A percentile compares a stretch with the other conserved stretches of the same genome.
Conservation (phyloP, 2,888 invertebrate genomes). For the Vanessa cardui region DNA sequence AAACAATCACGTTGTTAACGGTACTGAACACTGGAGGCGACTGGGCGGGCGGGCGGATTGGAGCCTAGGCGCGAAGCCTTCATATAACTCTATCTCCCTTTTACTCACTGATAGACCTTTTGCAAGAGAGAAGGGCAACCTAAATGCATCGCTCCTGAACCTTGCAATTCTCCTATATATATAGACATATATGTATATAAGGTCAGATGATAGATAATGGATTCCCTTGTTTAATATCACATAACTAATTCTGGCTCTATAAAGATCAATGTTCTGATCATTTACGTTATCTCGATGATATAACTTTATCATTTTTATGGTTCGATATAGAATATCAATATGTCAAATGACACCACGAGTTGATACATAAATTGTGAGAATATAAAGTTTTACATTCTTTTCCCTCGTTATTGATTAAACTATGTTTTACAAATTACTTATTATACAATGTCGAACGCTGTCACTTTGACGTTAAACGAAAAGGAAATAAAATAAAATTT, state of each 20-base stretch:
- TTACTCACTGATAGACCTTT: constrained; percentile 46
- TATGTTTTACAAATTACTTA: not conserved
- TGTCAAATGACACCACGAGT: not conserved
- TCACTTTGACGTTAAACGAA: constrained; percentile 55
- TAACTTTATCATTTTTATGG: constrained; percentile 16
- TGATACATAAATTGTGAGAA: not conserved
- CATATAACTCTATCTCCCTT: constrained; percentile 61
- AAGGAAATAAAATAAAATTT: constrained; percentile 56
- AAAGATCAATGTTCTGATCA: constrained; percentile 12
- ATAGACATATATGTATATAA: constrained; percentile 10
- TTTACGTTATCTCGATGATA: constrained; percentile 52
- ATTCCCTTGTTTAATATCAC: constrained; percentile 22
- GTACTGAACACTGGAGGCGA: constrained; percentile 63
- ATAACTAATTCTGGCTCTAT: constrained; percentile 20
- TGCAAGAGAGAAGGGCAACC: constrained; percentile 55
- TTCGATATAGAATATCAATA: not conserved
- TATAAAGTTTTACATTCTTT: not conserved
- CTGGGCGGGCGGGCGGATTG: constrained; percentile 78
- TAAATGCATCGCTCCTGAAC: constrained; percentile 59
- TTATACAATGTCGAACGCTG: not conserved
- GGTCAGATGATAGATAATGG: constrained; percentile 25
- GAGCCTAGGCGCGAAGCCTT: constrained; percentile 66
- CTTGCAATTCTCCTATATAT: constrained; percentile 51
- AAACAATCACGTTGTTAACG: constrained; percentile 49
- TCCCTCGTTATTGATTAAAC: not conserved